Base-by-base conservation (phyloP, 2,797 vertebrate species). In the Bradypodion pumilum region DNA sequence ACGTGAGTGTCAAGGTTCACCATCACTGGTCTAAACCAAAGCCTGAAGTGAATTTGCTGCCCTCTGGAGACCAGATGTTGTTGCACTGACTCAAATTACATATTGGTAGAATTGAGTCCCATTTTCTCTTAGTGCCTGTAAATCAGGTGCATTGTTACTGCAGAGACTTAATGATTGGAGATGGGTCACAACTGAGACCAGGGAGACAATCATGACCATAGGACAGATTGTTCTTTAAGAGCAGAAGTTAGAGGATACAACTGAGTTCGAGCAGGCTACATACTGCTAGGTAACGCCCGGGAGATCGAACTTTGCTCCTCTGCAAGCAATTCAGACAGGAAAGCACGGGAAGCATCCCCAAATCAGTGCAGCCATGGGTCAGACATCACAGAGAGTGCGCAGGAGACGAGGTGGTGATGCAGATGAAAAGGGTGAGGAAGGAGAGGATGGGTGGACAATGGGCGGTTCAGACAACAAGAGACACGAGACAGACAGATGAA, bases 201-300 rank as follows among this genome's bases (percentile, higher is more conserved):
- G 84, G 68, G 76, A 83, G 79, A 49, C 25, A 37, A 52, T 15
- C 86, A 89, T 81, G 78, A 75, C 80, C 73, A 84, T 90, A 86
- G 1, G 35, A n/a, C 16, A 25, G n/a, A 60, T 86, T 12, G 59
- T 73, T 81, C 86, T 70, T 82, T 25, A 89, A 87, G 15, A n/a
- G n/a, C 60, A 1, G 66, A 25, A 73, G 80, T 84, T 1, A 88
- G 42, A 90, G 78, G 89, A 66, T 78, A 91, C 76, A 86, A 91
- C 85, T 87, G 65, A 93, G 89, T 90, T 87, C 90, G 65, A 90
- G 86, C 97, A 62, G 88, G 87, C 97, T 98, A 97, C 97, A 90
- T 97, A 97, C 97, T 91, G 95, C 94, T 78, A 97, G 95, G 91
- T 95, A 95, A 89, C 92, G 97, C 94, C 96, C 96, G 83, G 96